Evolutionary conservation across 2,888 invertebrate genomes (phyloP).

Genomic region (Polymixis flavicincta): DNA sequence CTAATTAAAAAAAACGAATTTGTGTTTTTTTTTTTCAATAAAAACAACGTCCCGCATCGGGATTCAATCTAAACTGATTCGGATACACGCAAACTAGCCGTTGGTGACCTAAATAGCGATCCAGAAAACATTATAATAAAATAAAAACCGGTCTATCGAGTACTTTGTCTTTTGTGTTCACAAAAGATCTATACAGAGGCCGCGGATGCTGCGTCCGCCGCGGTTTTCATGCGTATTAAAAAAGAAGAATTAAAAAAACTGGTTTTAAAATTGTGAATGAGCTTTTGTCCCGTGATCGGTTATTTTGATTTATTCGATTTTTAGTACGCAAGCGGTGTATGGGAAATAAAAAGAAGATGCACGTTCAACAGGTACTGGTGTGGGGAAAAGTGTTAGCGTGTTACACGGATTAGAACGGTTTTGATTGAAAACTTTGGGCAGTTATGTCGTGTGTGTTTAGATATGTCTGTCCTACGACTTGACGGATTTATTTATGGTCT

Average conservation of each 20-base stretch:
- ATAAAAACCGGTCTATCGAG: slow-evolving; percentile 84
- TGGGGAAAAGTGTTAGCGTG: slow-evolving; percentile 69
- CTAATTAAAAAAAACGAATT: slow-evolving; percentile 53
- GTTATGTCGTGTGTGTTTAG: slow-evolving; percentile 5
- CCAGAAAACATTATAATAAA: slow-evolving; percentile 74
- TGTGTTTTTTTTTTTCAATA: slow-evolving; percentile 32
- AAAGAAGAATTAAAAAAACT: slow-evolving; percentile 79
- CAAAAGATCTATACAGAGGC: slow-evolving; percentile 85
- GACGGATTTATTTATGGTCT: background rate
- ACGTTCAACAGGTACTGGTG: slow-evolving; percentile 87
- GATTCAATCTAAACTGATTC: slow-evolving; percentile 78
- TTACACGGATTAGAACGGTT: slow-evolving; percentile 52
- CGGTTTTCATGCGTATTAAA: slow-evolving; percentile 75
- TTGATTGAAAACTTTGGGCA: slow-evolving; percentile 34
- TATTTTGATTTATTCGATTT: slow-evolving; percentile 91
- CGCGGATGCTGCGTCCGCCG: slow-evolving; percentile 87
- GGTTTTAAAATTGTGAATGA: slow-evolving; percentile 86
- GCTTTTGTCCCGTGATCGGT: slow-evolving; percentile 88
- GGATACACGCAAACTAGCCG: slow-evolving; percentile 75
- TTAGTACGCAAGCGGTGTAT: slow-evolving; percentile 83
- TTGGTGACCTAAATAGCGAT: slow-evolving; percentile 86
- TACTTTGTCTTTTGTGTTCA: slow-evolving; percentile 85
- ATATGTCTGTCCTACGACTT: background rate
- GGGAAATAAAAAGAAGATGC: slow-evolving; percentile 85
- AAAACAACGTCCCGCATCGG: slow-evolving; percentile 66